Evolutionary conservation across 2,888 invertebrate genomes (phyloP), one percentile per base, ranked within the genome.

Genomic region (Caenorhabditis parvicauda): DNA sequence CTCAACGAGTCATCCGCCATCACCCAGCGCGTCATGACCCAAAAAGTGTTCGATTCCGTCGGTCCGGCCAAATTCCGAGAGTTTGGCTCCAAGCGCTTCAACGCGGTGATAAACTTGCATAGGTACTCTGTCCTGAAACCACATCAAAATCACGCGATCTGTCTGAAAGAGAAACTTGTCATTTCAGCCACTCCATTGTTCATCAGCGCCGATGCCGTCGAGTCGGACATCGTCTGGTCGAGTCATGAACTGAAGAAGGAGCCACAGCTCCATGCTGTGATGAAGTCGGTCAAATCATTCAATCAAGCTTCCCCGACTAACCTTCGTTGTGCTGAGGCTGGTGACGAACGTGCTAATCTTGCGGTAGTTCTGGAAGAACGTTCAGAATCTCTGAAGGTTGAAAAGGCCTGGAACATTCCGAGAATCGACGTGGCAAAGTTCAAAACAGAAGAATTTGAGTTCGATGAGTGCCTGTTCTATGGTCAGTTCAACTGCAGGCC

Each of bases 361-460:
- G 64, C 54, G 9, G 66, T 78, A 14, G 75, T 74, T 35, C 41
- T 76, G 35, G 59, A 72, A 21, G 77, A 72, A 44, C 51, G 54
- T n/a, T n/a, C n/a, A n/a, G n/a, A n/a, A n/a, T n/a, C n/a, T n/a
- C n/a, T n/a, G n/a, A n/a, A n/a, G n/a, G 42, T 39, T 17, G 43
- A 52, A 19, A 62, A 49, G 17, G 47, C 46, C 12, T 61, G 70
- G 66, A 57, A 59, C 6, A 54, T 70, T 24, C 53, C 74, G 6
- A 64, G 70, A 44, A 19, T 41, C 24, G 65, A 63, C 7, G 46
- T 41, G 14, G 46, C 59, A 2, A 60, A 51, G 37, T 41, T 72
- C 43, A 64, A 61, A n/a, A 55, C 54, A 0, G 75, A 76, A 45
- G 79, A 77, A 54, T 75, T 63, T 37, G 77, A 70, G 42, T 74